Evolutionary conservation across 2,797 vertebrate genomes (phyloP), one percentile per base, ranked within the genome.

Genomic region (Podarcis siculus): DNA sequence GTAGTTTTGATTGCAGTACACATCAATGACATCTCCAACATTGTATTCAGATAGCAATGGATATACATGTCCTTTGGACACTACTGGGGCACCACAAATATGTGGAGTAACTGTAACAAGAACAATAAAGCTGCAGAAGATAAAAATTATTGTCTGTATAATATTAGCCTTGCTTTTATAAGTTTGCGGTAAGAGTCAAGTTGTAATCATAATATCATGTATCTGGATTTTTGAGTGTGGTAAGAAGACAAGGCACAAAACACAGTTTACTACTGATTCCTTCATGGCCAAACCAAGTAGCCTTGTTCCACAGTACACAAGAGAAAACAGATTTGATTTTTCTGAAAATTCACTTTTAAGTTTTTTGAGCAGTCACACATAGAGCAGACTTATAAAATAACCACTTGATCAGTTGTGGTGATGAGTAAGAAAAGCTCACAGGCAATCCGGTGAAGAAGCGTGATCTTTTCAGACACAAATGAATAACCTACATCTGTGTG

Each of bases 1-100:
- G 64, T 92, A 93, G 27, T 12, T 0, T 66, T 13, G 2, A 0
- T 0, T 8, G 55, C 94, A 95, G 2, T 23, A n/a, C 9, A 94
- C 0, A 17, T 0, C 73, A 4, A 91, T 87, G 55, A 69, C 35
- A 1, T 90, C 89, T 75, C 90, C 91, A 32, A 0, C 0, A 0
- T 0, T 1, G 66, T 96, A 96, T 0, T 12, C 1, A 35, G 35
- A 0, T 3, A 89, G 75, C 1, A 0, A 1, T 0, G 91, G 91
- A 25, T 8, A 0, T 83, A 91, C 73, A 1, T 0, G 0, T 45
- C 85, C 93, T 0, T 78, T 3, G 0, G 1, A 2, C 77, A 95
- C 25, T 77, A 2, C 0, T 0, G 91, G 95, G 37, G 91, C 75
- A 85, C 3, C 21, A 73, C 95, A 95, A 0, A 0, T 0, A 0